These are phyloP conservation scores for Cerceris ruficornis DNA, from an alignment of 2,888 invertebrate genomes.

Conservation along the genomic window DNA sequence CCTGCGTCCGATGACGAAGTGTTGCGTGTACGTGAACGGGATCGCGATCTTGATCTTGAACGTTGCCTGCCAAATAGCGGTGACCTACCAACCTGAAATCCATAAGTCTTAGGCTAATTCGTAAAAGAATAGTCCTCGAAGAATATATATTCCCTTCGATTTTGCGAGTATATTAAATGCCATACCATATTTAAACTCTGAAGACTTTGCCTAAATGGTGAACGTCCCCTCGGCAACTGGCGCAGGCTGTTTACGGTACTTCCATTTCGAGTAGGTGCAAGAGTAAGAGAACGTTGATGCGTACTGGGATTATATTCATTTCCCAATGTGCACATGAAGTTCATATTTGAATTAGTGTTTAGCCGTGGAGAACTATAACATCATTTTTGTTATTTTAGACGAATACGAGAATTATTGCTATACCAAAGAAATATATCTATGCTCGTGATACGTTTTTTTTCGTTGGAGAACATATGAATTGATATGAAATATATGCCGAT, in stretches of 20 bases:
- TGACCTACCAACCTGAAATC: constrained; percentile 58
- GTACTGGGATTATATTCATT: constrained; percentile 65
- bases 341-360: constrained; percentile 71
- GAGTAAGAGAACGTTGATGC: constrained; percentile 69
- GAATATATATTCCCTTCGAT: background rate
- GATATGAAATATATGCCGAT: no score
- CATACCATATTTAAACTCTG: constrained; percentile 71
- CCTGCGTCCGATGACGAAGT: constrained; percentile 63
- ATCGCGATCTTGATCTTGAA: constrained; percentile 74
- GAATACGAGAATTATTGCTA: background rate
- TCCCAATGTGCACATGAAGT: constrained; percentile 74
- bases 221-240: constrained; percentile 74
- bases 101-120: background rate
- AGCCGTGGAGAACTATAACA: constrained; percentile 72
- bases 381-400: constrained; percentile 22
- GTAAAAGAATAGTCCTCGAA: background rate
- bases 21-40: constrained; percentile 74
- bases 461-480: no score
- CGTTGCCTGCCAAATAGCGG: constrained; percentile 67
- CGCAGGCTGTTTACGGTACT: constrained; percentile 56
- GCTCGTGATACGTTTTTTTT: no score
- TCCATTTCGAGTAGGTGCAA: constrained; percentile 60
- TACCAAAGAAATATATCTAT: background rate
- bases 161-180: background rate
- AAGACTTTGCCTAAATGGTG: constrained; percentile 73